Percentiles rank a stretch among this genome's conserved stretches.
phyloP scores from a whole-genome alignment of 1,140 invertebrate genomes.

The Coenobita brevimanus region DNA sequence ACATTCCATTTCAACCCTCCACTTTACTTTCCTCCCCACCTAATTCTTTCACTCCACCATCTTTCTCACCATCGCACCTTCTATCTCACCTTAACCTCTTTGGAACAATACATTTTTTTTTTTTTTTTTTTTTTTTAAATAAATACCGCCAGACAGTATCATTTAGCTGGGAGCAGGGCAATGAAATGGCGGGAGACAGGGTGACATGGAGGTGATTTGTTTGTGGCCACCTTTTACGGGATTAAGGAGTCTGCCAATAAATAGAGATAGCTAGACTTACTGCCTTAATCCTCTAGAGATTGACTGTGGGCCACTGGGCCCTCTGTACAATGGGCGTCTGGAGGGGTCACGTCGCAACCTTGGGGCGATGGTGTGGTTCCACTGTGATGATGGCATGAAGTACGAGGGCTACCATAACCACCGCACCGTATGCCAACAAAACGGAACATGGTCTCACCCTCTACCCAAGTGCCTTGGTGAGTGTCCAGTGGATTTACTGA shows the following conservation, averaged over 20 bases:
- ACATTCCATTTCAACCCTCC: slow-evolving; percentile 7
- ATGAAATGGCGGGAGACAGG: too few species aligned
- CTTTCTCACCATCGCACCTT: neutral
- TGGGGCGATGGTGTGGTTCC: slow-evolving; percentile 76
- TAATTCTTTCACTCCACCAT: neutral
- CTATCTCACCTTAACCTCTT: neutral
- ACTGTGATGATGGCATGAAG: slow-evolving; percentile 76
- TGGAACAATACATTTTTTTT: neutral
- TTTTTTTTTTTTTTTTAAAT: neutral
- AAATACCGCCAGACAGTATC: too few species aligned
- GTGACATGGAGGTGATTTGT: too few species aligned
- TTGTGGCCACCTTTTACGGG: too few species aligned
- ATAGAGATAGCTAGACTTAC: neutral
- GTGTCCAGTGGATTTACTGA: too few species aligned
- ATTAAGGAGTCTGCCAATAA: neutral
- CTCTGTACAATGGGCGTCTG: slow-evolving; percentile 77
- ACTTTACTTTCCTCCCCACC: slow-evolving; percentile 16
- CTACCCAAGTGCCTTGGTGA: slow-evolving; percentile 77
- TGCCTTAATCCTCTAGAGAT: slow-evolving; percentile 74
- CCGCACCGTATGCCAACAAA: slow-evolving; percentile 74
- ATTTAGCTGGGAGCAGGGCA: too few species aligned
- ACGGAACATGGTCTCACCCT: slow-evolving; percentile 77
- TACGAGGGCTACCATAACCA: slow-evolving; percentile 73
- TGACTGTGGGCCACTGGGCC: slow-evolving; percentile 76
- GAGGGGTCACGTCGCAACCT: slow-evolving; percentile 77